phyloP scores from a whole-genome alignment of 2,113 vertebrate genomes.

The Aramus guarauna region DNA sequence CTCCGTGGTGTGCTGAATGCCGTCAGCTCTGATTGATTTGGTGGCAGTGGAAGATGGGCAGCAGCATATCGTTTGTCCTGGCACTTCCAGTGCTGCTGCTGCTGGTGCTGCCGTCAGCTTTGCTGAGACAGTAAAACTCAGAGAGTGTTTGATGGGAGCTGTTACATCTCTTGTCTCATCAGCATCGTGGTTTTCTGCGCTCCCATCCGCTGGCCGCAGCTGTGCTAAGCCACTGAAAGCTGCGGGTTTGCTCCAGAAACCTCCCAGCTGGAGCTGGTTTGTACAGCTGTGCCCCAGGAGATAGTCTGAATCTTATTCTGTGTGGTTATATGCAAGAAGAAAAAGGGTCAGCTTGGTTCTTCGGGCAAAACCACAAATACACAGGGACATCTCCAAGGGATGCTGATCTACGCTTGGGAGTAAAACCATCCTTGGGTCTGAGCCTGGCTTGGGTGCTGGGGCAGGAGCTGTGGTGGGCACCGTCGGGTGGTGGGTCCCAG shows the following conservation, averaged over 20 bases:
- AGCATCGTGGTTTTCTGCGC: not conserved
- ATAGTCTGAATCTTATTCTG: not conserved
- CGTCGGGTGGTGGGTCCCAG: not conserved
- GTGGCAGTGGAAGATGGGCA: not conserved
- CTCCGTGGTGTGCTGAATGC: not conserved
- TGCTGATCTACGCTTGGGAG: not conserved
- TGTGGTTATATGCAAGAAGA: not conserved
- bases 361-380: not conserved
- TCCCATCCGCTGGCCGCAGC: not conserved
- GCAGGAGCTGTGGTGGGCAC: not conserved
- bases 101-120: not conserved
- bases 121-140: not conserved
- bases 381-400: not conserved
- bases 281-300: not conserved
- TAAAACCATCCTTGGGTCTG: not conserved
- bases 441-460: not conserved
- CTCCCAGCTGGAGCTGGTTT: not conserved
- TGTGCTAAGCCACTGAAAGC: not conserved
- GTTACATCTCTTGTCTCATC: not conserved
- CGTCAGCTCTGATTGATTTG: not conserved
- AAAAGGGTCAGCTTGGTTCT: not conserved
- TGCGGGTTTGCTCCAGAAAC: not conserved
- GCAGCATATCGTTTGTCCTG: fast-evolving
- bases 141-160: not conserved
- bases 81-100: not conserved